phyloP scores from a whole-genome alignment of 2,888 invertebrate genomes.

The Catocala sponsa region DNA sequence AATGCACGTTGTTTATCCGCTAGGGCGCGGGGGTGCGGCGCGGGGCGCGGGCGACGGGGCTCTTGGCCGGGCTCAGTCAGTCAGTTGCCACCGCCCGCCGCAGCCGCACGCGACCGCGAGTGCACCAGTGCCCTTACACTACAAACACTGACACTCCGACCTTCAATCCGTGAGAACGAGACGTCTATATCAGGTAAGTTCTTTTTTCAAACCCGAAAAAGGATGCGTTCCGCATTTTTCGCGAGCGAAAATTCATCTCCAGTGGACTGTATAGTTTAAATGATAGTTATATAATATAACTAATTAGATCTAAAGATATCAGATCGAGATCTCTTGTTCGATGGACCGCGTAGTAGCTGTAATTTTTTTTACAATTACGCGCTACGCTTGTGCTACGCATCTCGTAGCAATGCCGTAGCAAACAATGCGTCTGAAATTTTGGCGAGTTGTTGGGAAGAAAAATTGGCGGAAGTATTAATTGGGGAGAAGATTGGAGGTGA shows the following conservation, averaged over 20 bases:
- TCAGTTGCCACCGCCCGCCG: constrained; percentile 76
- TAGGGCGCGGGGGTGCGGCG: constrained; percentile 69
- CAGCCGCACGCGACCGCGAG: constrained; percentile 73
- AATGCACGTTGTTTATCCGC: constrained; percentile 88
- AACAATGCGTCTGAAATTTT: constrained; percentile 46
- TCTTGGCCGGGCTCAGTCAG: constrained; percentile 83
- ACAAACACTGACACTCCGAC: constrained; percentile 77
- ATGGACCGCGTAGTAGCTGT: constrained; percentile 38
- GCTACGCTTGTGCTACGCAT: constrained; percentile 52
- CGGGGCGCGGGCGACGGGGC: constrained; percentile 67
- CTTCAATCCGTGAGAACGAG: constrained; percentile 85
- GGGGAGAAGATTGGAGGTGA: constrained; percentile 27
- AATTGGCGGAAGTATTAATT: constrained; percentile 41
- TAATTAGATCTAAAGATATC: constrained; percentile 35
- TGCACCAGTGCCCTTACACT: constrained; percentile 66
- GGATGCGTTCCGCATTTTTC: constrained; percentile 33
- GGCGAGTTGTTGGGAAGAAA: constrained; percentile 19
- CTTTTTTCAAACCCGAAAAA: constrained; percentile 57
- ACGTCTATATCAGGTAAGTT: constrained; percentile 83
- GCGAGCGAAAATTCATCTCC: constrained; percentile 8
- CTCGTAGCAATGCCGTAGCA: constrained; percentile 54
- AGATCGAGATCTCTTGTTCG: constrained; percentile 33
- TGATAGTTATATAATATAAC: constrained; percentile 49
- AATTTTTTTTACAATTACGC: constrained; percentile 33
- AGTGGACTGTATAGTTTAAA: constrained; percentile 17